Evolutionary conservation across 2,888 invertebrate species (phyloP), one percentile per base, ranked within the genome.

Genomic region (Coelopa pilipes): DNA sequence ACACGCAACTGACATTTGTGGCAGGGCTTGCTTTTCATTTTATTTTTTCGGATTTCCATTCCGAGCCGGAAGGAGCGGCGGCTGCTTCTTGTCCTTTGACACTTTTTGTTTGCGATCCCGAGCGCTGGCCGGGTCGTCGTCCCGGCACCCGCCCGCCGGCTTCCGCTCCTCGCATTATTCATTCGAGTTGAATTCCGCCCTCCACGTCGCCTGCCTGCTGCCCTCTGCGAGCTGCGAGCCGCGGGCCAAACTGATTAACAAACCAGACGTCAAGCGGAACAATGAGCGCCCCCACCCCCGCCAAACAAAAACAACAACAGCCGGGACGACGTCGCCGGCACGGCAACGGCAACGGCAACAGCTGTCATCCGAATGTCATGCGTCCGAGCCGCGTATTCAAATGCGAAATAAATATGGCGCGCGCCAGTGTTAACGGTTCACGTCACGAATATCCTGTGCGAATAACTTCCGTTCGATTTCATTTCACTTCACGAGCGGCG

Each of bases 221-320:
- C 69, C 70, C 65, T 71, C 34, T 71, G 45, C 21, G 55, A 65
- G 65, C 34, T 71, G 45, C 21, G 55, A 65, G 65, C 82, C 80
- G 80, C 79, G 81, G 86, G 86, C 86, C 85, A 87, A 86, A 85
- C 85, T 85, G 86, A 86, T 86, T 86, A 86, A 86, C 83, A 86
- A 86, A 85, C 83, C 83, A 84, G 85, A 85, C 84, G 84, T 85
- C 84, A 85, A 85, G 82, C 80, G 85, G 80, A 79, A 84, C 84
- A 85, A 84, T 83, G 60, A 57, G 65, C 57, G 49, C 50, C 70
- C 68, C 50, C 65, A 47, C 67, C 9, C 19, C 50, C 49, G 24
- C 55, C 17, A 62, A 34, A n/a, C n/a, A n/a, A n/a, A n/a, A n/a
- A n/a, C n/a, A n/a, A n/a, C n/a, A n/a, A n/a, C 60, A 59, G 24